These are phyloP conservation scores for Eriosoma lanigerum DNA, from an alignment of 1,140 invertebrate species.

Conservation along the genomic window DNA sequence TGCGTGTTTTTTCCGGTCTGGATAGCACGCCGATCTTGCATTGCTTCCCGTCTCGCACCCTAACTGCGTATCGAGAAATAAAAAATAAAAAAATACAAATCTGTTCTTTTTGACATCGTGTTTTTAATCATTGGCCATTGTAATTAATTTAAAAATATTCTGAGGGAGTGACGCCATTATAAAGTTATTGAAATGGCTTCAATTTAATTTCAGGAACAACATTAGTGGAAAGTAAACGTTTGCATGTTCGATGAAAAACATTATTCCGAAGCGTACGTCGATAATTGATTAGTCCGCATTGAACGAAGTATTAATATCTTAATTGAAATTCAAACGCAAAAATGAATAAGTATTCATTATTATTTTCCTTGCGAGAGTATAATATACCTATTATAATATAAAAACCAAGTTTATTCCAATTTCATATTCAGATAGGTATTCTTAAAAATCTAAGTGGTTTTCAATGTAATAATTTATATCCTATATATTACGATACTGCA, in stretches of 20 bases:
- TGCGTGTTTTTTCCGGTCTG: conserved; percentile 44
- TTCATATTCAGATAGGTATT: no score
- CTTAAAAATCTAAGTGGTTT: no score
- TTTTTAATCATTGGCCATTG: conserved; percentile 4
- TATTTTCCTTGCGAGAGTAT: not conserved
- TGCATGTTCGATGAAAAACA: no score
- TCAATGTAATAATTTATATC: no score
- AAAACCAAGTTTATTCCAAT: not conserved
- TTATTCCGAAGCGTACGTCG: not conserved
- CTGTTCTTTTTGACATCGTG: not conserved
- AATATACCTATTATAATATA: no score
- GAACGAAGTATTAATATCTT: not conserved
- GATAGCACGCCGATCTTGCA: not conserved
- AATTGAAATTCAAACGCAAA: not conserved
- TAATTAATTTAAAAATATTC: not conserved
- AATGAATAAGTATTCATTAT: not conserved
- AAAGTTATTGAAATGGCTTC: not conserved
- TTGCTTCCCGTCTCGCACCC: not conserved
- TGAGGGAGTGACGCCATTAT: not conserved
- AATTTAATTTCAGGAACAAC: not conserved
- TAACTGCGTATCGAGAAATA: not conserved
- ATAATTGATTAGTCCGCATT: not conserved
- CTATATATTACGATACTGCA: no score
- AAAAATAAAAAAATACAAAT: conserved; percentile 8
- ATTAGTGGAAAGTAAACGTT: not conserved